Percentiles rank a stretch among this genome's conserved stretches.
phyloP scores from a whole-genome alignment of 2,113 vertebrate genomes.

The Lycaon pictus region DNA sequence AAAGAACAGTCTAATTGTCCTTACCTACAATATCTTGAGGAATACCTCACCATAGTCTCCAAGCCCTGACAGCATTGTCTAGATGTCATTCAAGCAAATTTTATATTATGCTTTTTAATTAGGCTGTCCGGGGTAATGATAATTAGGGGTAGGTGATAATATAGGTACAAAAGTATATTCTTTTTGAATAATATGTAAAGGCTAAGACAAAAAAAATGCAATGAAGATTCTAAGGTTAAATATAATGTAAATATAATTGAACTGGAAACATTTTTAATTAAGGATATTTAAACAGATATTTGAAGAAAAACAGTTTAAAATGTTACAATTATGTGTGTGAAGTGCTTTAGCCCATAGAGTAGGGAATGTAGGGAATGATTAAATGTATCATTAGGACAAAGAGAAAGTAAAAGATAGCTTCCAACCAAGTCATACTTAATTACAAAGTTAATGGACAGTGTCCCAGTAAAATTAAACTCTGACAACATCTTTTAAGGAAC shows the following conservation, averaged over 20 bases:
- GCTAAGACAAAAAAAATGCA: background rate
- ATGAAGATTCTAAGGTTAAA: background rate
- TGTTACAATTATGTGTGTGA: background rate
- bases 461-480: conserved; percentile 25
- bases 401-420: background rate
- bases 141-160: background rate
- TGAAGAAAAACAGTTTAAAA: background rate
- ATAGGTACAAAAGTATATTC: background rate
- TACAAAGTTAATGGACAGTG: background rate
- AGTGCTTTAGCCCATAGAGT: background rate
- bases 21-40: background rate
- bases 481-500: background rate
- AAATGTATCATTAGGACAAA: background rate
- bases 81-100: background rate
- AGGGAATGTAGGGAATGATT: background rate
- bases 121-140: background rate
- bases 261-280: background rate
- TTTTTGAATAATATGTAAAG: background rate
- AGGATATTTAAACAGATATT: background rate
- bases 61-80: background rate
- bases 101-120: background rate
- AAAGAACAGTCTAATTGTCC: background rate
- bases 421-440: background rate
- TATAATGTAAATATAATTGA: background rate
- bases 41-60: background rate